Evolutionary conservation across 2,888 invertebrate species (phyloP), one percentile per base, ranked within the genome.

Genomic region (Euphydryas editha): DNA sequence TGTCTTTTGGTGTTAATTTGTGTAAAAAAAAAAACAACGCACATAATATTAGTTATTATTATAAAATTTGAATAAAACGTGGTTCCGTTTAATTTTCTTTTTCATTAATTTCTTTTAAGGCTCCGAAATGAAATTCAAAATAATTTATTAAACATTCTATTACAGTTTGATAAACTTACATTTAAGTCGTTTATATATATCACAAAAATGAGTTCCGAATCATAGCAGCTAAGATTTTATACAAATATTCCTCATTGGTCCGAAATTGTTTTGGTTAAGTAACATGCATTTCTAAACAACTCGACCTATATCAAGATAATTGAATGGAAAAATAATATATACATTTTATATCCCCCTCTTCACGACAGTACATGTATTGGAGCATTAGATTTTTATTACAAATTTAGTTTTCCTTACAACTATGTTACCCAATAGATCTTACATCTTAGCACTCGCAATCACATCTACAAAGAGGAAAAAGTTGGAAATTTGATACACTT

Each of bases 191-290:
- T 81, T 81, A 58, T 65, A 83, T 77, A 83, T 84, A 85, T 84
- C 81, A 85, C 81, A 85, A 78, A 81, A 81, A 80, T 76, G 70
- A 73, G 69, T 81, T 80, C 81, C 81, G 81, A 84, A 80, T 79
- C 83, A 85, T 77, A 85, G 84, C 80, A 81, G 78, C 74, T 69
- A 68, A 49, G 10, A 49, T 49, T 49, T 46, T 36, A 65, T 62
- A 62, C 67, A 60, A 36, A 49, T 21, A 49, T 47, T 54, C 54
- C 30, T 17, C 62, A 62, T 73, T 72, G 73, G 72, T 72, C 73
- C 71, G 64, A 67, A 66, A 70, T 65, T 20, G 42, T 67, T 67
- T 54, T 51, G 55, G 39, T 49, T 51, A 6, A 44, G 42, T 6
- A 5, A 44, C n/a, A n/a, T 44, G 4, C 24, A 51, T 51, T 24